Percentiles rank a stretch among this genome's conserved stretches.
Evolutionary conservation across 2,797 vertebrate genomes (phyloP).

Genomic region (Distichodus sexfasciatus): DNA sequence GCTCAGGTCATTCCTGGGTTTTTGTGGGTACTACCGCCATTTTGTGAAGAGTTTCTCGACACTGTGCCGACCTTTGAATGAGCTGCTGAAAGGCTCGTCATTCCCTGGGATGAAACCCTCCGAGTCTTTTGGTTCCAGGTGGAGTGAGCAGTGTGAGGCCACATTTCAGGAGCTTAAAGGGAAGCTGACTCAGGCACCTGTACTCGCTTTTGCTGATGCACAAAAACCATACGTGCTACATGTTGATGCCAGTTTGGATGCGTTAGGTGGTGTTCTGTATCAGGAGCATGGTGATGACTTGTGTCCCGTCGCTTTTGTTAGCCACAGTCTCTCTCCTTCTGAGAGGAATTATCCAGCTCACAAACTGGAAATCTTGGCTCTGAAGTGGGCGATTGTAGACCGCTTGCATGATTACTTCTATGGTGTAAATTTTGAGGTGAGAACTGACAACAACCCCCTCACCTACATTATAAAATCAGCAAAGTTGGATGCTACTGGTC

Average conservation of each 20-base stretch:
- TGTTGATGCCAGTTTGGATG: background rate
- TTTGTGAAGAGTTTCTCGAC: constrained; percentile 27
- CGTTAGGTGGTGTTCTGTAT: background rate
- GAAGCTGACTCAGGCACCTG: constrained; percentile 16
- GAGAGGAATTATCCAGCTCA: constrained; percentile 4
- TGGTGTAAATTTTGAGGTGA: background rate
- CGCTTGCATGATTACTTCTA: background rate
- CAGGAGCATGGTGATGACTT: background rate
- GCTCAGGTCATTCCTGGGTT: constrained; percentile 6
- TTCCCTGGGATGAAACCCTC: background rate
- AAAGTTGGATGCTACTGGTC: too few relatives aligned
- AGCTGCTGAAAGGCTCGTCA: background rate
- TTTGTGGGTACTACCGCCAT: constrained; percentile 22
- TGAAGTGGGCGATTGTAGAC: background rate
- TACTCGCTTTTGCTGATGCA: constrained; percentile 1
- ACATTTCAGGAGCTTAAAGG: constrained; percentile 5
- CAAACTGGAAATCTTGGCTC: constrained; percentile 3
- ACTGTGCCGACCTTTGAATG: background rate
- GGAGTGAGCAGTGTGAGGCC: background rate
- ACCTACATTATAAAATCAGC: too few relatives aligned
- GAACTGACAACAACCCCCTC: background rate
- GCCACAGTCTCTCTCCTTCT: background rate
- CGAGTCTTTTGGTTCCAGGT: constrained; percentile 19
- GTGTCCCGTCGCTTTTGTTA: background rate
- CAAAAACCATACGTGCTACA: background rate